Conservation (phyloP, 2,888 invertebrate species). For the Stegophylla sp. region DNA sequence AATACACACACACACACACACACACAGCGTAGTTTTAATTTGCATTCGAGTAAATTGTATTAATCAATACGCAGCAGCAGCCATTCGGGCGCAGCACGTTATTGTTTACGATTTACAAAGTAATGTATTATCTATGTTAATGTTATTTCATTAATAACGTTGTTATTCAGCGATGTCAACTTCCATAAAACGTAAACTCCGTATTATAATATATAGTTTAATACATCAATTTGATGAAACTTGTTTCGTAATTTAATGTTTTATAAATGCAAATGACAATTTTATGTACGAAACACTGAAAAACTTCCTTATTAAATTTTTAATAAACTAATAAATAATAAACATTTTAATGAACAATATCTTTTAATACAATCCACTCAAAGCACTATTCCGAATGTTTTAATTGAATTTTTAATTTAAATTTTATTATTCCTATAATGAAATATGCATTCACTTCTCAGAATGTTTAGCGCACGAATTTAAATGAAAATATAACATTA, state of each 20-base stretch:
- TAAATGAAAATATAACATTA: slow-evolving; percentile 25
- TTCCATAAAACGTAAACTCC: neutral
- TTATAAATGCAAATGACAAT: slow-evolving; percentile 30
- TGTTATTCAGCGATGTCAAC: neutral
- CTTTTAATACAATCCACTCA: slow-evolving; percentile 34
- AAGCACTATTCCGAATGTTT: slow-evolving; percentile 32
- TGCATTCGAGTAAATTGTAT: slow-evolving; percentile 18
- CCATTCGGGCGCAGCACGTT: neutral
- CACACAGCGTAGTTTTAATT: slow-evolving; percentile 14
- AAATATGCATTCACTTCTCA: slow-evolving; percentile 19
- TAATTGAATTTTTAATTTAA: slow-evolving; percentile 51
- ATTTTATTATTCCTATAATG: slow-evolving; percentile 37
- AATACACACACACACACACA: no score
- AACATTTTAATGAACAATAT: slow-evolving; percentile 35
- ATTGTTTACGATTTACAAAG: slow-evolving; percentile 24
- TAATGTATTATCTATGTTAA: slow-evolving; percentile 34
- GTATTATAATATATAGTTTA: neutral
- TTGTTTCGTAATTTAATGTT: slow-evolving; percentile 30
- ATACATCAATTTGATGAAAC: slow-evolving; percentile 26
- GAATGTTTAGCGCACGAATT: slow-evolving; percentile 12
- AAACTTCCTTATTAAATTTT: slow-evolving; percentile 26
- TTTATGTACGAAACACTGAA: slow-evolving; percentile 25
- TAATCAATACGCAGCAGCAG: slow-evolving; percentile 1
- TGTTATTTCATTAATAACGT: slow-evolving; percentile 35
- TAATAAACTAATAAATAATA: slow-evolving; percentile 42